Evolutionary conservation across 2,113 vertebrate species (phyloP), one percentile per base, ranked within the genome.

Genomic region (Mesitornis unicolor): DNA sequence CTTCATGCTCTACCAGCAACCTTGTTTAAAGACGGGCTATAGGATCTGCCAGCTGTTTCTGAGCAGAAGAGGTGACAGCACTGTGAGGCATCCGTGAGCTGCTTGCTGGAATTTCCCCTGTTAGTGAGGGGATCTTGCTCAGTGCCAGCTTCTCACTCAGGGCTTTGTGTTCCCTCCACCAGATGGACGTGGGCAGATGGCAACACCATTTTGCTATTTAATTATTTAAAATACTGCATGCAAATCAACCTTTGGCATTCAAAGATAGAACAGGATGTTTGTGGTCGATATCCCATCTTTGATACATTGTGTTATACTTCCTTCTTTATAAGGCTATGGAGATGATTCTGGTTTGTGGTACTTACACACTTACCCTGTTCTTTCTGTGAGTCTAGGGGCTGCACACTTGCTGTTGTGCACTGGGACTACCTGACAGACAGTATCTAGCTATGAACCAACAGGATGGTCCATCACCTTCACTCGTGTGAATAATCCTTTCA

Each of bases 101-200:
- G 59, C 75, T 79, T 60, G 61, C 78, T 61, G 77, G 77, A 51
- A 83, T 68, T 38, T 78, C 56, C 76, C 12, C 35, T 50, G 26
- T 50, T 25, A 79, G 35, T 3, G 45, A 84, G 48, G 36, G 42
- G 61, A 57, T 84, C 84, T 75, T 71, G 60, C 76, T 90, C 1
- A 0, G 65, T 50, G 59, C 53, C 3, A 10, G 48, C 57, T 94
- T 89, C 84, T 85, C 77, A 56, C 43, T 79, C 40, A 61, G 94
- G 90, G 81, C 87, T 93, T 93, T 94, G 87, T 87, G 87, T 47
- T 95, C 89, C 69, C 74, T 50, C 76, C 84, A 91, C 84, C 95
- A 96, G 95, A 93, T 87, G 89, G 95, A 94, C 3, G 3, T 83
- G 91, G 81, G 94, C 89, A 96, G 95, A 96, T 95, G 96, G 95